Evolutionary conservation across 2,888 invertebrate genomes (phyloP).

Genomic region (Saturnia japonica): DNA sequence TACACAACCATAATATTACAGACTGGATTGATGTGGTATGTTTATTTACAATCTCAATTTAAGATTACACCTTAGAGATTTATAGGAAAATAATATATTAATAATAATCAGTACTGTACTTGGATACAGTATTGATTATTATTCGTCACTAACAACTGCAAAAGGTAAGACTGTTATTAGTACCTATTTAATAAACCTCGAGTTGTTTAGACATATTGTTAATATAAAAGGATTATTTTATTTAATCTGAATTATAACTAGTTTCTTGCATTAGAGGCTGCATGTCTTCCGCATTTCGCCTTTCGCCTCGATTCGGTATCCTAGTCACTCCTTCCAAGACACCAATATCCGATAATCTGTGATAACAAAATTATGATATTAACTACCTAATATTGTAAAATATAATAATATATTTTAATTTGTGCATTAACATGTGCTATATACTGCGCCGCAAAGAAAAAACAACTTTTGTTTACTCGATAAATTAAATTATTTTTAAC

Average conservation of each 20-base stretch:
- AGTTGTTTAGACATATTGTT: background rate
- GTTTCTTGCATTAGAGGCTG: slow-evolving; percentile 75
- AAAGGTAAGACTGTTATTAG: background rate
- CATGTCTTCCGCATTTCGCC: slow-evolving; percentile 67
- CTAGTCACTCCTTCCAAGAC: slow-evolving; percentile 66
- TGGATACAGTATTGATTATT: too few relatives aligned
- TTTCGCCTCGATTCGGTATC: slow-evolving; percentile 58
- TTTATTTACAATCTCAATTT: background rate
- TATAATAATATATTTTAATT: too few relatives aligned
- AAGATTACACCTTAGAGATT: background rate
- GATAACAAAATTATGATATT: background rate
- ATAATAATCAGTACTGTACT: slow-evolving; percentile 1
- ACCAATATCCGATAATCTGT: slow-evolving; percentile 73
- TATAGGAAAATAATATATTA: background rate
- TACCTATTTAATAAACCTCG: background rate
- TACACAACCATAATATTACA: slow-evolving; percentile 3
- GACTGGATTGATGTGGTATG: background rate
- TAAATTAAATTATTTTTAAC: too few relatives aligned
- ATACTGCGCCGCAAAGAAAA: too few relatives aligned
- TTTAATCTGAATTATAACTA: slow-evolving; percentile 53
- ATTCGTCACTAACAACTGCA: background rate
- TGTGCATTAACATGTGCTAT: too few relatives aligned
- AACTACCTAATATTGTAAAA: background rate
- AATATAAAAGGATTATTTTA: background rate
- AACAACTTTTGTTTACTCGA: too few relatives aligned